These are phyloP conservation scores for Pachyramphus minor DNA, from an alignment of 2,113 vertebrate species.

Conservation along the genomic window DNA sequence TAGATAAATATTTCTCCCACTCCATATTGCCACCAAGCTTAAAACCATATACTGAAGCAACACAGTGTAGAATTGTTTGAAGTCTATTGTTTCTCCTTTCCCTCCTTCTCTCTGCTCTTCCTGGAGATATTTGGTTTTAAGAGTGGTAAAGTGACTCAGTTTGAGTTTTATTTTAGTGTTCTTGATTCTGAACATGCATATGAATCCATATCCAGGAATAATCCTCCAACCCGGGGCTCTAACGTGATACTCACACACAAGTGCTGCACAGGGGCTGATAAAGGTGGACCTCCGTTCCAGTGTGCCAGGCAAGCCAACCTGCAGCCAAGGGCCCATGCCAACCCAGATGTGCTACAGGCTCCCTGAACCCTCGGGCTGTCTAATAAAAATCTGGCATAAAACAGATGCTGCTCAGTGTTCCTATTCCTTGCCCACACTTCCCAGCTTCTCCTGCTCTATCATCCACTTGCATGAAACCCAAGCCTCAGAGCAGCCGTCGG, in stretches of 20 bases:
- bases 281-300: neutral
- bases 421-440: neutral
- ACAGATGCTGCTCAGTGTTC: neutral
- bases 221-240: neutral
- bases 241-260: accelerated
- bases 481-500: neutral
- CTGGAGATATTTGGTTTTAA: neutral
- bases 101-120: neutral
- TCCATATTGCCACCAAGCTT: neutral
- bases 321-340: neutral
- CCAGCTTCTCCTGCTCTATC: neutral
- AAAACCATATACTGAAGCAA: neutral
- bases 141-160: neutral
- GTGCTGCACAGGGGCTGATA: neutral
- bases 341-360: neutral
- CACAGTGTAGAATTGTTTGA: neutral
- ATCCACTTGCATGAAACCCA: neutral
- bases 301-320: neutral
- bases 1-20: neutral
- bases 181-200: neutral
- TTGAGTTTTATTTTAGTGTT: neutral
- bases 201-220: neutral
- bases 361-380: neutral
- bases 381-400: neutral
- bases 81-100: neutral